Evolutionary conservation across 53 echinoderm and acorn worm species (phyloP), one percentile per base, ranked within the genome.

Genomic region (Apostichopus leukothele): DNA sequence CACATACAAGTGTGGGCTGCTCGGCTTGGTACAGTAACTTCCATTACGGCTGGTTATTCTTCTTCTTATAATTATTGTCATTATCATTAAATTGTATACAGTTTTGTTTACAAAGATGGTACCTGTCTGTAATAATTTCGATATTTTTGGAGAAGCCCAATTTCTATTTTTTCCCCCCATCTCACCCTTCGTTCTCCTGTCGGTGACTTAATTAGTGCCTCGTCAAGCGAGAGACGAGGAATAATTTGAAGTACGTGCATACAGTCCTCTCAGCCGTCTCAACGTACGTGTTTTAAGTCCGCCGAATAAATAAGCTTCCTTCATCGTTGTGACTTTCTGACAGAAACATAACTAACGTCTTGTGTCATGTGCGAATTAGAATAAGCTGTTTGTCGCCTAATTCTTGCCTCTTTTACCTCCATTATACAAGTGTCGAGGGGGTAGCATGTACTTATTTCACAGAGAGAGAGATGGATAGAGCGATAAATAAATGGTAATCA

Each of bases 351-450:
- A 81, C 81, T 81, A 81, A 81, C 81, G 21, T 20, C 52, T 55
- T 81, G 81, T 81, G 81, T 81, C 81, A 81, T 81, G 81, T 81
- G 81, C 23, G 59, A 81, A 81, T 81, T 81, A 81, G 81, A 54
- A 59, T 81, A 81, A 81, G 81, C 53, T 81, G 55, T 54, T 81
- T 54, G 60, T 81, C 59, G 81, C 81, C 81, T 81, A 81, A 53
- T 54, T 81, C 54, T 23, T 81, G 60, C 81, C 81, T 81, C 81
- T 81, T 59, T 52, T 81, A 25, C 71, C 54, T 23, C 81, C 81
- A 81, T 81, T 81, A 81, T 81, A 81, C 81, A 81, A 81, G 81
- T 54, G 55, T 81, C 81, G 23, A 55, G 81, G 81, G 81, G 81
- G 81, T 81, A 81, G 54, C 81, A 9, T 81, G 81, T 54, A 81